Evolutionary conservation across 1,140 invertebrate genomes (phyloP).

Genomic region (Sweltsa coloradensis): DNA sequence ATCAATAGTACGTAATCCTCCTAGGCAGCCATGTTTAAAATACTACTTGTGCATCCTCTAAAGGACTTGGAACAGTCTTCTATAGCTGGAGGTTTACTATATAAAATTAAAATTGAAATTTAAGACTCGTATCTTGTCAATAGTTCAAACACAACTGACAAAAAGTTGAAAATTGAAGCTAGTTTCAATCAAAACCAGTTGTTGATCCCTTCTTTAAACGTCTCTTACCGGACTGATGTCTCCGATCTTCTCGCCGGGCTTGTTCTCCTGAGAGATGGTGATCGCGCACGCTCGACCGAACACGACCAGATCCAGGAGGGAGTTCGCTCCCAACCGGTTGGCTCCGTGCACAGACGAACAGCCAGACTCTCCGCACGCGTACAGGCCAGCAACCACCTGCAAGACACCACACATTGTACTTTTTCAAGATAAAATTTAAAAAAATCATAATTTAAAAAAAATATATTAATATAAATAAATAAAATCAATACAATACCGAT

Average conservation of each 20-base stretch:
- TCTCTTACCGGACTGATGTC: constrained; percentile 52
- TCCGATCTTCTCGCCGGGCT: constrained; percentile 68
- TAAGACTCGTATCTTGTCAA: background rate
- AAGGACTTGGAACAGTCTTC: background rate
- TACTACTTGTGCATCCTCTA: background rate
- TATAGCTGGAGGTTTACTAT: background rate
- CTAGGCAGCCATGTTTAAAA: background rate
- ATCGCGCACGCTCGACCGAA: constrained; percentile 94
- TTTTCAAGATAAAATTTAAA: background rate
- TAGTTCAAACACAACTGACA: background rate
- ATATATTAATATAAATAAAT: background rate
- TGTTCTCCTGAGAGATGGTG: constrained; percentile 72
- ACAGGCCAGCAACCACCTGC: constrained; percentile 20
- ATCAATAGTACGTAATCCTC: background rate
- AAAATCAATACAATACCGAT: background rate
- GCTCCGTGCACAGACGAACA: constrained; percentile 85
- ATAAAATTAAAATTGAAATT: background rate
- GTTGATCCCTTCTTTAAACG: constrained; percentile 1
- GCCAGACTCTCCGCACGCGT: constrained; percentile 9
- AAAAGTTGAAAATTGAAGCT: background rate
- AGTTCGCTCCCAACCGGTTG: constrained; percentile 95
- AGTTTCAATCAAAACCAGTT: constrained; percentile 2
- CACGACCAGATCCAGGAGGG: constrained; percentile 91
- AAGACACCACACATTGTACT: constrained; percentile 38
- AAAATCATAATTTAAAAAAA: background rate